Evolutionary conservation across 1,140 invertebrate species (phyloP), one percentile per base, ranked within the genome.

Genomic region (Aphis craccivora): DNA sequence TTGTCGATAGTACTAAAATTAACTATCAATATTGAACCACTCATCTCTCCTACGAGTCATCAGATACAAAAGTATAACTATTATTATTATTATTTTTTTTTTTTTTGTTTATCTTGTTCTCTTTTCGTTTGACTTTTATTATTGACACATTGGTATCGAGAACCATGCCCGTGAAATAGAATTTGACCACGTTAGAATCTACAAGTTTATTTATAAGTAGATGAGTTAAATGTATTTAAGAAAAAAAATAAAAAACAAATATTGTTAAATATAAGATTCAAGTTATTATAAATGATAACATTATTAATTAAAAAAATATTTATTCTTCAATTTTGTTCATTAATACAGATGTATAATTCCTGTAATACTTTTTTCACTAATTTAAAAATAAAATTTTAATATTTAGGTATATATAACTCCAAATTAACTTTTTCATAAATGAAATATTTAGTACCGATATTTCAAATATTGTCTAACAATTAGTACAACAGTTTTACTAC

Each of bases 101-200:
- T 5, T 48, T 45, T 20, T n/a, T 87, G 45, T 87, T 51, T n/a
- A n/a, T 87, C 30, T 87, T 87, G 25, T 48, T 76, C 9, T 76
- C 0, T 76, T n/a, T n/a, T 51, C n/a, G n/a, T 88, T 88, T 51
- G 14, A 88, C n/a, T 48, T 88, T 88, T 88, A 88, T 88, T 51
- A n/a, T 88, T 88, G n/a, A 35, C 86, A 51, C n/a, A 7, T n/a
- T 30, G 20, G 25, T 87, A 87, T 48, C 84, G 5, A 18, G 11
- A 87, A 87, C 14, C 14, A 45, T 87, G n/a, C 11, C 45, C 83
- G n/a, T 11, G 9, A 25, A 84, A 23, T 30, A 11, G 14, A 14
- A 18, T 67, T 67, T 67, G 2, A 4, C 60, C 60, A 67, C 0
- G 25, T n/a, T n/a, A 67, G 30, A 67, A 67, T 30, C 2, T n/a